Base-by-base conservation (phyloP, 2,797 vertebrate genomes). In the Enteromius paludinosus region DNA sequence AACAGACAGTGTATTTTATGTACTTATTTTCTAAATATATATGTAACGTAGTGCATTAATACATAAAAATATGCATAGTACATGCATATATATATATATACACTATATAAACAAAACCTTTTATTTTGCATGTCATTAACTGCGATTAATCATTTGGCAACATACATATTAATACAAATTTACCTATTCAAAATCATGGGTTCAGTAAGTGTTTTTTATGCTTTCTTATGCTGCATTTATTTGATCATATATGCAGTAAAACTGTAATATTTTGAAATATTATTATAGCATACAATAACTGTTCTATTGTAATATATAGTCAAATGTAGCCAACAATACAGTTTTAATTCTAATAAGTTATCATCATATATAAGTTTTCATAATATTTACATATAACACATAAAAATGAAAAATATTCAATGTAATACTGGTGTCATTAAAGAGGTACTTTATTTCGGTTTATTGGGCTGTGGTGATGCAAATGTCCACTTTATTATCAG, bases 401-500 rank as follows among this genome's bases (percentile, higher is more conserved):
- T 28, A 25, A 10, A 38, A 20, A 41, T 41, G 5, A 41, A 41
- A 45, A 41, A 9, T 8, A 15, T 17, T 23, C 7, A 4, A 23
- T 43, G 17, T 71, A 30, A 30, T 30, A 72, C 28, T 18, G 2
- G 61, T 49, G 18, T 52, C 7, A 47, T 23, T 65, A 10, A 33
- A 47, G 4, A 54, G 5, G 30, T 35, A 45, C 38, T 61, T 76
- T 3, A 25, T 18, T 23, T 17, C 28, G n/a, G 30, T 20, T 45
- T 25, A 62, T 45, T 47, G 11, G 11, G 41, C 25, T 62, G 59
- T 17, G 15, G 25, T 30, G 3, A 12, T 33, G 1, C 25, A 45
- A 33, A 64, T 49, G 30, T 62, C 20, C 10, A 41, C n/a, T 45
- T 70, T 65, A 75, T 78, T 54, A 30, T 54, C 1, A 78, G 20